These are phyloP conservation scores for Guaruba guarouba DNA, from an alignment of 2,113 vertebrate genomes.

Conservation along the genomic window DNA sequence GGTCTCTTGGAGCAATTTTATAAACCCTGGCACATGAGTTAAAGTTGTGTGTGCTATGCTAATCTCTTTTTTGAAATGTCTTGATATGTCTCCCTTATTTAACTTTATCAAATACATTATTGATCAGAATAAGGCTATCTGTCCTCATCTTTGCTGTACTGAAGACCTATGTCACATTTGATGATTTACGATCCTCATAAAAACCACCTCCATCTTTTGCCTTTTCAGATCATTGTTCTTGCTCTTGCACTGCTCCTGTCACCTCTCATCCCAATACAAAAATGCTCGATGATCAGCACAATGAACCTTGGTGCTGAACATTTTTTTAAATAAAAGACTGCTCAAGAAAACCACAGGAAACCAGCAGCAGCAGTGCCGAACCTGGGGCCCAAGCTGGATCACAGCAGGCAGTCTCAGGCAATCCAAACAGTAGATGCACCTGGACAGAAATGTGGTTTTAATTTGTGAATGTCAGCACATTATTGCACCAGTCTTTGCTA, in stretches of 20 bases:
- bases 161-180: not conserved
- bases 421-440: not conserved
- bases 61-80: not conserved
- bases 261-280: not conserved
- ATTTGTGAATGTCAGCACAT: not conserved
- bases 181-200: not conserved
- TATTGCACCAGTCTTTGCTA: not conserved
- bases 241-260: not conserved
- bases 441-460: not conserved
- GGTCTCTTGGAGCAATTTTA: not conserved
- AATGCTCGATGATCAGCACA: accelerated
- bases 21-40: not conserved
- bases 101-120: not conserved
- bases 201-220: not conserved
- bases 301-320: not conserved
- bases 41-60: not conserved
- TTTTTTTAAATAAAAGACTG: not conserved
- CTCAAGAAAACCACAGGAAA: not conserved
- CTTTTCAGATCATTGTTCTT: not conserved
- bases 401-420: not conserved
- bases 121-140: not conserved
- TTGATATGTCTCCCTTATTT: not conserved
- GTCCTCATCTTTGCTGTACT: not conserved
- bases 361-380: not conserved
- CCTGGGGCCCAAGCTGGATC: not conserved